Evolutionary conservation across 1,140 invertebrate genomes (phyloP).

Genomic region (Macrotrachela quadricornifera): DNA sequence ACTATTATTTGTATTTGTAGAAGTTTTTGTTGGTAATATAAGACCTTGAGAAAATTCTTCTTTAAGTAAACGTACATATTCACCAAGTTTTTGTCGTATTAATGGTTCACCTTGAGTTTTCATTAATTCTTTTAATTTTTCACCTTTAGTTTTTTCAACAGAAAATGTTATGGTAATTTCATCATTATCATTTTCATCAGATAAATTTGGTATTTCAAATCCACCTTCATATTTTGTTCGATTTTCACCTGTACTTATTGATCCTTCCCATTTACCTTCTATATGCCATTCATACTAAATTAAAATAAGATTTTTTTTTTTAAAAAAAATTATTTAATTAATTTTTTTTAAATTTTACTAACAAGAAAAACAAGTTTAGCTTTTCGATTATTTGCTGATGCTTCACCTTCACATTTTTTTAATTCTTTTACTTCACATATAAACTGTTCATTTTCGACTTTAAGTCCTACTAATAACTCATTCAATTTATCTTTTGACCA

Average conservation of each 20-base stretch:
- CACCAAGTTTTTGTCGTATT: conserved; percentile 50
- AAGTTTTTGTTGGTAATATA: conserved; percentile 65
- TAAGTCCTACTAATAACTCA: conserved; percentile 48
- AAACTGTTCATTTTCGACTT: conserved; percentile 32
- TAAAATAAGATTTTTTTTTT: too few relatives aligned
- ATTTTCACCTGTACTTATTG: conserved; percentile 15
- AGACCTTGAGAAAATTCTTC: conserved; percentile 56
- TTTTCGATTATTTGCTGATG: conserved; percentile 89
- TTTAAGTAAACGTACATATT: conserved; percentile 65
- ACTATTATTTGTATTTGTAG: too few relatives aligned
- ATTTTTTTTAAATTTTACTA: too few relatives aligned
- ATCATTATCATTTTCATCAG: conserved; percentile 79
- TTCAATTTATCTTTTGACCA: conserved; percentile 85
- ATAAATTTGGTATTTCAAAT: conserved; percentile 76
- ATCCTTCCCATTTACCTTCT: conserved; percentile 61
- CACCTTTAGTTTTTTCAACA: conserved; percentile 35
- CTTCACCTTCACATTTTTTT: conserved; percentile 72
- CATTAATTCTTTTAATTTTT: conserved; percentile 58
- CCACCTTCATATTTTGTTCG: conserved; percentile 44
- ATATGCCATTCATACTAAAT: conserved; percentile 35
- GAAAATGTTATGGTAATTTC: conserved; percentile 43
- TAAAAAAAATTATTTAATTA: too few relatives aligned
- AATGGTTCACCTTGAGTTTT: conserved; percentile 49
- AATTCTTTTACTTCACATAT: conserved; percentile 52
- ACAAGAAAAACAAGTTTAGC: conserved; percentile 89